phyloP scores from a whole-genome alignment of 2,797 vertebrate species.

The Tympanoctomys barrerae region DNA sequence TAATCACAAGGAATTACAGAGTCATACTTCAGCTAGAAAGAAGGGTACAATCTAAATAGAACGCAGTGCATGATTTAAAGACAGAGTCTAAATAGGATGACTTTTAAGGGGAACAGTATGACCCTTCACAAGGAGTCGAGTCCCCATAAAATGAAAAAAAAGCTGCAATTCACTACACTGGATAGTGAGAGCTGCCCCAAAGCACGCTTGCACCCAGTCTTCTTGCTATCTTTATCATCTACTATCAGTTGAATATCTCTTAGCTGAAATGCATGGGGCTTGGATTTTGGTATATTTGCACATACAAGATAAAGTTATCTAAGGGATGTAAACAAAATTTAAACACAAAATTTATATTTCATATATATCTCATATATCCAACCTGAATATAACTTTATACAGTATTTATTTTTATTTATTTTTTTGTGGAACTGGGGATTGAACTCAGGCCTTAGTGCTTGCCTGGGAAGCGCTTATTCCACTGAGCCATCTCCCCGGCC shows the following conservation, averaged over 20 bases:
- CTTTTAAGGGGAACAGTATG: not conserved
- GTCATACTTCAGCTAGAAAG: not conserved
- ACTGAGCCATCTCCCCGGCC: too few relatives aligned
- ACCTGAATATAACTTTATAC: not conserved
- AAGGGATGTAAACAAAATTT: not conserved
- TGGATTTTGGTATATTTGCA: not conserved
- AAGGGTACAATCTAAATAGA: constrained; percentile 11
- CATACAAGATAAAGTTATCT: not conserved
- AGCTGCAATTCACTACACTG: not conserved
- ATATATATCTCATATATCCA: not conserved
- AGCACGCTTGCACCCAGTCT: not conserved
- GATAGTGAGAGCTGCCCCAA: not conserved
- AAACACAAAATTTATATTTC: not conserved
- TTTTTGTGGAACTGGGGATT: too few relatives aligned
- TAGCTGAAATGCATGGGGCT: not conserved
- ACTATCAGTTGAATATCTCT: not conserved
- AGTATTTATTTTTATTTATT: too few relatives aligned
- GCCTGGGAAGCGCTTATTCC: too few relatives aligned
- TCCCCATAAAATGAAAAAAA: not conserved
- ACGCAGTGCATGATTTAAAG: constrained; percentile 14
- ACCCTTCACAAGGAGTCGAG: not conserved
- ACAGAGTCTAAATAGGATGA: not conserved
- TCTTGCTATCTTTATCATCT: constrained; percentile 13
- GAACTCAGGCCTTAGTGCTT: too few relatives aligned
- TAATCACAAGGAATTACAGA: not conserved